These are phyloP conservation scores for Scyliorhinus canicula DNA, from an alignment of 2,797 vertebrate genomes.

Conservation along the genomic window DNA sequence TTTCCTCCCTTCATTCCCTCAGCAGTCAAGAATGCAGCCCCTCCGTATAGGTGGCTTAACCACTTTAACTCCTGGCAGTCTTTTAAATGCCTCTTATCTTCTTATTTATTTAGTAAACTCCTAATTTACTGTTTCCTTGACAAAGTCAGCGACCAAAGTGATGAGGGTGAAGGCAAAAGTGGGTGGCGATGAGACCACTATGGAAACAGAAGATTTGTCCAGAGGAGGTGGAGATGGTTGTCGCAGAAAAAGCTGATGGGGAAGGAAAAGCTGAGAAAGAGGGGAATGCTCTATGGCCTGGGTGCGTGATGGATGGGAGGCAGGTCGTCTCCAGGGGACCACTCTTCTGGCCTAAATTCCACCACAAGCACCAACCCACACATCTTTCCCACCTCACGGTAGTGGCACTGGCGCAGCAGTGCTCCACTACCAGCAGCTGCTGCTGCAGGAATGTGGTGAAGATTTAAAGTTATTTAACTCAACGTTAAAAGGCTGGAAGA, in stretches of 20 bases:
- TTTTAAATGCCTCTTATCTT: no score
- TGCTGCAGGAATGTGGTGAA: background rate
- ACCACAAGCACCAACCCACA: background rate
- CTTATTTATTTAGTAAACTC: no score
- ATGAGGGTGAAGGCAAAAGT: background rate
- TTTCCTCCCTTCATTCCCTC: no score
- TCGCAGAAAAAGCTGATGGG: background rate
- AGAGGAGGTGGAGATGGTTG: background rate
- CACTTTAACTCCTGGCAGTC: no score
- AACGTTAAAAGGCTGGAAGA: background rate
- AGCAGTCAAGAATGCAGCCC: no score
- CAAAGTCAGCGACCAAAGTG: background rate
- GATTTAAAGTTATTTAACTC: background rate
- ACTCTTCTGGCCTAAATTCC: background rate
- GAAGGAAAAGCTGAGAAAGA: background rate
- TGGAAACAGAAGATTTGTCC: background rate
- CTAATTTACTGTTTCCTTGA: no score
- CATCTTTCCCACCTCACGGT: no score
- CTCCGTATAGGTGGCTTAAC: no score
- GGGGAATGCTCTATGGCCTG: background rate
- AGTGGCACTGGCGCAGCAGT: background rate
- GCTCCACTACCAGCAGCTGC: background rate
- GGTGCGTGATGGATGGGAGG: background rate
- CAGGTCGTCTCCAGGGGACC: background rate
- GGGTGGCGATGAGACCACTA: background rate